phyloP scores from a whole-genome alignment of 2,888 invertebrate genomes.

The Aspidapion aeneum region DNA sequence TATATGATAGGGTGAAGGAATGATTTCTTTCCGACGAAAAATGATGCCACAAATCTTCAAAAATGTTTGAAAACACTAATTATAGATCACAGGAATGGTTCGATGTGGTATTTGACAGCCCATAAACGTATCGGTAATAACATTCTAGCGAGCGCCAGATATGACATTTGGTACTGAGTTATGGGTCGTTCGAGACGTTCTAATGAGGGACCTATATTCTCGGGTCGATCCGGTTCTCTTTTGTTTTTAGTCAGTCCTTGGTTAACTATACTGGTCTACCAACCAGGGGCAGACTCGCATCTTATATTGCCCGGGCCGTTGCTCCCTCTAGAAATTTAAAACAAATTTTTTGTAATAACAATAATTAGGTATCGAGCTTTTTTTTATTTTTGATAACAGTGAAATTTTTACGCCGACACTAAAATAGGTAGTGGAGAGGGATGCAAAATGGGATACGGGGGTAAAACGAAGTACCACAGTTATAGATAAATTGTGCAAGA shows the following conservation, averaged over 20 bases:
- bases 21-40: slow-evolving; percentile 25
- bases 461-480: no score
- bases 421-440: no score
- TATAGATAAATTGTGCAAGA: no score
- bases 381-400: no score
- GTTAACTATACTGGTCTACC: no score
- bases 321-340: no score
- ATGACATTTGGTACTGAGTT: slow-evolving; percentile 40
- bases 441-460: no score
- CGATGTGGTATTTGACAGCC: slow-evolving; percentile 37
- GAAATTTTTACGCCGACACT: no score
- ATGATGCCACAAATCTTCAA: slow-evolving; percentile 29
- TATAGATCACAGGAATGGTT: slow-evolving; percentile 36
- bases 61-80: slow-evolving; percentile 37
- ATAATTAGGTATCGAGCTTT: no score
- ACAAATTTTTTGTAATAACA: no score
- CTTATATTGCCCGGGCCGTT: no score
- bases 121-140: slow-evolving; percentile 40
- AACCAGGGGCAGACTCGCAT: no score
- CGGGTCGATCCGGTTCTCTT: slow-evolving; percentile 31
- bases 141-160: slow-evolving; percentile 38
- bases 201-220: slow-evolving; percentile 42
- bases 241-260: slow-evolving; percentile 26
- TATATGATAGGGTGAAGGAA: slow-evolving; percentile 22
- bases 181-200: slow-evolving; percentile 39